A percentile compares a stretch with the other conserved stretches of the same genome.
phyloP scores from a whole-genome alignment of 2,888 invertebrate genomes.

The Brenthis hecate region DNA sequence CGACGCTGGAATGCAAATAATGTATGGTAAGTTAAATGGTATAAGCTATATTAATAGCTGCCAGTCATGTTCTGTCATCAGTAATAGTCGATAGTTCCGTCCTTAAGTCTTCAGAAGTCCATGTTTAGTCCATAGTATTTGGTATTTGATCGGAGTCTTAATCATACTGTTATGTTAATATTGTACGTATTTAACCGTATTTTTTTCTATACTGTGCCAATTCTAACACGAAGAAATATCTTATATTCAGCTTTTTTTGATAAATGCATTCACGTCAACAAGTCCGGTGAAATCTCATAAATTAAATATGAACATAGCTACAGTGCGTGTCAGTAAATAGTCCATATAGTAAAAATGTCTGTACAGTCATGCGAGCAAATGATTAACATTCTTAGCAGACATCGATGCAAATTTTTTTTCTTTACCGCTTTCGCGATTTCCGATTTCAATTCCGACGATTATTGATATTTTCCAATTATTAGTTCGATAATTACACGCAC shows the following conservation, averaged over 20 bases:
- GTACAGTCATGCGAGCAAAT: constrained; percentile 40
- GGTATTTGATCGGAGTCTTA: background rate
- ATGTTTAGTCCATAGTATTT: background rate
- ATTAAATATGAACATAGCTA: constrained; percentile 41
- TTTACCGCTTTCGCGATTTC: constrained; percentile 31
- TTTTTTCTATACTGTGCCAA: background rate
- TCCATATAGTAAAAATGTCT: constrained; percentile 38
- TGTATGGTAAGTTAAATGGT: constrained; percentile 39
- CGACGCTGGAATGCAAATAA: constrained; percentile 77
- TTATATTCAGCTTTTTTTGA: constrained; percentile 34
- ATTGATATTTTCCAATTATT: constrained; percentile 27
- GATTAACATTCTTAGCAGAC: constrained; percentile 37
- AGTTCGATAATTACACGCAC: background rate
- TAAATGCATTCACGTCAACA: constrained; percentile 39
- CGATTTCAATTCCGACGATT: constrained; percentile 34
- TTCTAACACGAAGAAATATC: constrained; percentile 18
- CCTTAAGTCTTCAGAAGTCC: constrained; percentile 4
- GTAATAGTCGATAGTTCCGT: constrained; percentile 19
- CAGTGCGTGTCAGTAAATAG: constrained; percentile 43
- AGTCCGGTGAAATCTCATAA: constrained; percentile 45
- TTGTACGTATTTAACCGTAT: background rate
- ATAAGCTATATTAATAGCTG: background rate
- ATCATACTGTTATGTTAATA: background rate
- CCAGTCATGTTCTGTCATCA: constrained; percentile 29
- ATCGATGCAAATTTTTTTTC: constrained; percentile 34